Evolutionary conservation across 2,888 invertebrate genomes (phyloP), one percentile per base, ranked within the genome.

Genomic region (Tenthredo livida): DNA sequence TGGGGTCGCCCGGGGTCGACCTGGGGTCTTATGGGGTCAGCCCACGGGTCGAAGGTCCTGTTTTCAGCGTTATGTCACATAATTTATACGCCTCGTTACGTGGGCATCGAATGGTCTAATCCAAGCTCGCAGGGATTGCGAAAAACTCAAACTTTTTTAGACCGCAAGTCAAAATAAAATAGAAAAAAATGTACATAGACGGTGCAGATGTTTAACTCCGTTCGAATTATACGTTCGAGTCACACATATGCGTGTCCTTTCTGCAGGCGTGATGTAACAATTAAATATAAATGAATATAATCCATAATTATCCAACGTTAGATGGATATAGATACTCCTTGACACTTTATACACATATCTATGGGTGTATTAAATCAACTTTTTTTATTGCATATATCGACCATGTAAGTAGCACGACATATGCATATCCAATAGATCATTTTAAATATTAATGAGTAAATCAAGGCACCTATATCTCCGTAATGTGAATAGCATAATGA

Each of bases 1-100:
- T 54, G 54, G 80, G 80, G 80, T 58, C 21, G 37, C 37, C 21
- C 58, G 61, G 40, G 80, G 58, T 80, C 61, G 80, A 21, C 61
- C 61, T 4, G 12, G 61, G 61, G 80, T 61, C 61, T 54, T 43
- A 25, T 6, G 50, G 77, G 77, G 67, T 77, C 77, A 77, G 80
- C 21, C 43, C 12, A 12, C 2, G 61, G 61, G 58, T 80, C 80
- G 80, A 80, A 80, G 80, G 80, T 80, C 72, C 72, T 40, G 58
- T 61, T 80, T 40, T 58, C 58, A 58, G 33, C 61, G 21, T 61
- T 80, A 61, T 40, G 61, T 61, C 25, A 80, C 80, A 61, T 80
- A 37, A 80, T 58, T 80, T 61, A 80, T 80, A 61, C 61, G 80
- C 61, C 80, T 80, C 80, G 80, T 80, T 80, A 61, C 40, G 29